phyloP scores from a whole-genome alignment of 2,113 vertebrate genomes.

The Pachyramphus minor region DNA sequence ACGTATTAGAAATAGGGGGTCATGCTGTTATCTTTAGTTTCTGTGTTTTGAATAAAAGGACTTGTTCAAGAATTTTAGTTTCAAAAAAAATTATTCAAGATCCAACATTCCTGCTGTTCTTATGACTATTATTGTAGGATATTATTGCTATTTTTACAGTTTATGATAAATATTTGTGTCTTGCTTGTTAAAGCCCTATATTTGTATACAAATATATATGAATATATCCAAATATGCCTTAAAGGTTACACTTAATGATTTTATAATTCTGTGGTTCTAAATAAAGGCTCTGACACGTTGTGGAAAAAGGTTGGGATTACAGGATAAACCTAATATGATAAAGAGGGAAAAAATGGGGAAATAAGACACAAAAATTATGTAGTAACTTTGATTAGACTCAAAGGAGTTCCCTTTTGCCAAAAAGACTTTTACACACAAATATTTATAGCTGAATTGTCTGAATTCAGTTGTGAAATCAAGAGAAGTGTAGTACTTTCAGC shows the following conservation, averaged over 20 bases:
- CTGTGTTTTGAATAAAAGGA: not conserved
- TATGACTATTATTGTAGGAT: not conserved
- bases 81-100: not conserved
- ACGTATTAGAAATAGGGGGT: not conserved
- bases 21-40: not conserved
- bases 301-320: not conserved
- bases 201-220: rapidly evolving
- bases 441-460: not conserved
- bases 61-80: not conserved
- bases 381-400: not conserved
- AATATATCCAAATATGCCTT: not conserved
- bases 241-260: too few species aligned
- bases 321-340: not conserved
- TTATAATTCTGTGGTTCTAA: not conserved
- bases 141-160: not conserved
- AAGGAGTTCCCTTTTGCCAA: not conserved
- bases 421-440: not conserved
- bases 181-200: not conserved
- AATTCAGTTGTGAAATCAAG: not conserved
- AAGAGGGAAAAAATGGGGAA: not conserved
- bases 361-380: not conserved
- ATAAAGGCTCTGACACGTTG: not conserved
- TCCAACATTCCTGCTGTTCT: not conserved
- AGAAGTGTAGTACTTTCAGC: not conserved
- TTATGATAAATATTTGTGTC: not conserved